These are phyloP conservation scores for Microctonus hyperodae DNA, from an alignment of 2,888 invertebrate species.

Conservation along the genomic window DNA sequence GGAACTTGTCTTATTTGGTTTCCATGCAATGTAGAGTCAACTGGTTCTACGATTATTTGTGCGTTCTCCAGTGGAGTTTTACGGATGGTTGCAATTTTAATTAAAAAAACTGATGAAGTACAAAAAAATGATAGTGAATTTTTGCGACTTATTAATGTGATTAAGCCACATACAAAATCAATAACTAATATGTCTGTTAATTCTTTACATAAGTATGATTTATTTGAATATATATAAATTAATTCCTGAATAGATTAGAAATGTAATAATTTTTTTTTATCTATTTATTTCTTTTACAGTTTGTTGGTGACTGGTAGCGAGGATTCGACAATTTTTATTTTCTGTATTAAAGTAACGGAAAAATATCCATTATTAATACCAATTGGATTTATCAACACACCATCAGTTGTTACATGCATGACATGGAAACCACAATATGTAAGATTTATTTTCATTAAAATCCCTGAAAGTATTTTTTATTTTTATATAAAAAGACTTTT, in stretches of 20 bases:
- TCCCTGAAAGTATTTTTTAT: too few species aligned
- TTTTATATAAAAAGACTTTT: background rate
- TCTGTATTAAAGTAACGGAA: conserved; percentile 61
- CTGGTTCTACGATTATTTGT: conserved; percentile 72
- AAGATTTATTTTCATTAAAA: too few species aligned
- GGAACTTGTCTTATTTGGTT: conserved; percentile 72
- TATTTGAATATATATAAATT: background rate
- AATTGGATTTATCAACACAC: conserved; percentile 73
- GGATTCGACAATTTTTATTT: conserved; percentile 76
- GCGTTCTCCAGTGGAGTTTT: conserved; percentile 79
- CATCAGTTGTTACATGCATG: conserved; percentile 71
- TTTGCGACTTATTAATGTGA: conserved; percentile 52
- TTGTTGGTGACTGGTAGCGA: conserved; percentile 73
- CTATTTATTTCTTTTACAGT: conserved; percentile 47
- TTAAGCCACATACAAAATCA: conserved; percentile 73
- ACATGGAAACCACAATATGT: conserved; percentile 73
- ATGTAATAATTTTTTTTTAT: too few species aligned
- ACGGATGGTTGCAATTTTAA: conserved; percentile 63
- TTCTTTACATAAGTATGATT: conserved; percentile 51
- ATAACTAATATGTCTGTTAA: conserved; percentile 72
- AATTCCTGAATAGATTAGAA: too few species aligned
- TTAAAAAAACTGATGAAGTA: conserved; percentile 32
- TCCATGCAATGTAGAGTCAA: conserved; percentile 71
- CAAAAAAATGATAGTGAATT: conserved; percentile 38
- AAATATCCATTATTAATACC: conserved; percentile 67